Evolutionary conservation across 35 echinoderm and acorn worm genomes (phyloP), one percentile per base, ranked within the genome.

Genomic region (Eucidaris tribuloides): DNA sequence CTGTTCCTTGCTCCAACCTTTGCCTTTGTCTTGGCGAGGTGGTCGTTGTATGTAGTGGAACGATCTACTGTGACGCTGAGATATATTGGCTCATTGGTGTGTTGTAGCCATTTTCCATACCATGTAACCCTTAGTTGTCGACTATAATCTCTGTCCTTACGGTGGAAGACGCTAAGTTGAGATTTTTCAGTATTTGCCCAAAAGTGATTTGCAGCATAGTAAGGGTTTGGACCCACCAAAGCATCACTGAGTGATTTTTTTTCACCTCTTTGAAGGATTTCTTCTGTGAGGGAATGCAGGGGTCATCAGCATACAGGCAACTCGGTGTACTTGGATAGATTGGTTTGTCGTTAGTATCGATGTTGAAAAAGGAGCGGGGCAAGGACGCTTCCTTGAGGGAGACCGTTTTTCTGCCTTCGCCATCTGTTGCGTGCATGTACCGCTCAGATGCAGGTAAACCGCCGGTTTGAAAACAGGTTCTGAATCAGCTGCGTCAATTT

Each of bases 271-370:
- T 42, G 30, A 9, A 5, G 2, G 65, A 3, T 11, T 71, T 2
- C n/a, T 5, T 9, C 19, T 5, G 65, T 19, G 30, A 2, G 32
- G 65, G 20, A 7, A 71, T 71, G 65, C 65, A 71, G 34, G 57
- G 78, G 13, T 31, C 44, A 55, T 86, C 70, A n/a, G 84, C 84
- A 42, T 86, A 86, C 1, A 86, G 2, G 48, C 59, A 86, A 27
- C 58, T 17, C 20, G 57, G 22, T 25, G 58, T 65, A 24, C 30
- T 34, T 6, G 5, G 36, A 42, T 44, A 19, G 2, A 13, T 68
- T 4, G 60, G 58, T 23, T 83, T 56, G 58, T 83, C 81, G 30
- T 83, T 83, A 3, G 58, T 65, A 40, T 71, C 35, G 19, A 71
- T 71, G 29, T 71, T 71, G 29, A 71, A 71, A 11, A 71, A 79